These are phyloP conservation scores for Mormoops blainvillei DNA, from an alignment of 2,113 vertebrate species.

Conservation along the genomic window DNA sequence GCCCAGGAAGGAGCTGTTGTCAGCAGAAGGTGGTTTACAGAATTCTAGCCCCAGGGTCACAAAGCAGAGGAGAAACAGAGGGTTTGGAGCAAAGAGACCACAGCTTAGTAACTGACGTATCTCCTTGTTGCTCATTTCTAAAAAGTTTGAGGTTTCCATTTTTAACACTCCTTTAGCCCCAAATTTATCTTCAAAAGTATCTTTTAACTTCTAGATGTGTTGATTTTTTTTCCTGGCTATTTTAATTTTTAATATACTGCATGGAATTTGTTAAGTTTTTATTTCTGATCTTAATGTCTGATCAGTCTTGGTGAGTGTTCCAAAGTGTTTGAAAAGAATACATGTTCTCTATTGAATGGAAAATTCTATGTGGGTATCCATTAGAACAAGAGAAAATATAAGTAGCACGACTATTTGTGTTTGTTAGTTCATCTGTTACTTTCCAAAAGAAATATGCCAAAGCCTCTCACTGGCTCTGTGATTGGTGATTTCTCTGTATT, in stretches of 20 bases:
- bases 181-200: background rate
- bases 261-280: conserved; percentile 14
- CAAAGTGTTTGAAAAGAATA: background rate
- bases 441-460: background rate
- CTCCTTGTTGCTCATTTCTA: background rate
- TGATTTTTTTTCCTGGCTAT: background rate
- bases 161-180: background rate
- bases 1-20: background rate
- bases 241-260: background rate
- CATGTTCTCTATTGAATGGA: background rate
- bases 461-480: background rate
- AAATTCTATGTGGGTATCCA: background rate
- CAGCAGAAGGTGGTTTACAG: background rate
- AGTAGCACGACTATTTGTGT: background rate
- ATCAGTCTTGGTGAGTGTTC: background rate
- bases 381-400: background rate
- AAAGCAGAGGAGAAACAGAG: background rate
- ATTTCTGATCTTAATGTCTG: background rate
- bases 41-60: background rate
- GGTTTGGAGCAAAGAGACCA: background rate
- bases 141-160: background rate
- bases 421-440: background rate
- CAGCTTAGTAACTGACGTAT: background rate
- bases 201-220: background rate
- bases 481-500: background rate